A percentile compares a stretch with the other conserved stretches of the same genome.
Conservation (phyloP, 2,888 invertebrate species). For the Hyalella azteca region DNA sequence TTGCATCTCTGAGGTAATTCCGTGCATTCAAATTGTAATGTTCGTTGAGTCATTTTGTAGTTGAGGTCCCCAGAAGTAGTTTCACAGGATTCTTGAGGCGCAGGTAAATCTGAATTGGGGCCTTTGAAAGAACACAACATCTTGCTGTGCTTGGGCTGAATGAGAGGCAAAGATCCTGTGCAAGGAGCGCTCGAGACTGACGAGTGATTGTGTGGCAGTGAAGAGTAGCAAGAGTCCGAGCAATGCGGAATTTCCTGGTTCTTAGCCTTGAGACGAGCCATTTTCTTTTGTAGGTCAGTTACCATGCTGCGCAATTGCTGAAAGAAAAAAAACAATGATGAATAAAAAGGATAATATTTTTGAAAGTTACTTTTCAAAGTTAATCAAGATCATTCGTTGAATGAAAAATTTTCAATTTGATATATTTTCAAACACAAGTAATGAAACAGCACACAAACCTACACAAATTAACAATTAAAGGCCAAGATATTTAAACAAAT, state of each 20-base stretch:
- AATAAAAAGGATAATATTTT: too few species aligned
- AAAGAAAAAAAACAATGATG: not conserved
- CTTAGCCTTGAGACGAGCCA: not conserved
- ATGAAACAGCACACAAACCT: too few species aligned
- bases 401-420: too few species aligned
- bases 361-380: too few species aligned
- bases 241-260: not conserved
- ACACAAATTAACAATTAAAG: too few species aligned
- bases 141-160: not conserved
- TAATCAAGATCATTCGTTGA: too few species aligned
- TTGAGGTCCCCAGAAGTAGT: not conserved
- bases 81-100: not conserved
- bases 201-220: slow-evolving; percentile 16
- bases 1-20: not conserved
- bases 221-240: not conserved
- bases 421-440: too few species aligned
- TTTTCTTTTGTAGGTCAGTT: not conserved
- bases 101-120: not conserved
- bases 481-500: too few species aligned
- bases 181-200: not conserved
- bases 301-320: slow-evolving; percentile 34
- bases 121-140: not conserved
- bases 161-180: slow-evolving; percentile 37
- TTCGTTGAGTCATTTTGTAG: not conserved
- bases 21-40: slow-evolving; percentile 23